Evolutionary conservation across 2,888 invertebrate species (phyloP).

Genomic region (Holacanthella duospinosa): DNA sequence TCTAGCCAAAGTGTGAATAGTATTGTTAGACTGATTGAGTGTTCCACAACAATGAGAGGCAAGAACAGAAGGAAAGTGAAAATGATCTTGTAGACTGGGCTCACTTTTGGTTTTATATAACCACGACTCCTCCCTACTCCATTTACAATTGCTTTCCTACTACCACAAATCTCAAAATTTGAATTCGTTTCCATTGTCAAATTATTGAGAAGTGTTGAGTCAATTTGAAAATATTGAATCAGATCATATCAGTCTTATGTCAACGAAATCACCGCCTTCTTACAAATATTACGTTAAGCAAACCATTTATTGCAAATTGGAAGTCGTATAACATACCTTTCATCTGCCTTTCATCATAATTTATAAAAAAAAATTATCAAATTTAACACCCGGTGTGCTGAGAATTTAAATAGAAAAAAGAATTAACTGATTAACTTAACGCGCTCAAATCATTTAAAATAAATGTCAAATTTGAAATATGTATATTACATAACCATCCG

Average conservation of each 20-base stretch:
- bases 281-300: no score
- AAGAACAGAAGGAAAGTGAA: slow-evolving; percentile 32
- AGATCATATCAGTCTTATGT: neutral
- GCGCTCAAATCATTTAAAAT: no score
- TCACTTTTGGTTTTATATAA: slow-evolving; percentile 23
- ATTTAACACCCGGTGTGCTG: neutral
- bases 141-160: slow-evolving; percentile 1
- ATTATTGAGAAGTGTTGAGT: neutral
- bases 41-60: slow-evolving; percentile 13
- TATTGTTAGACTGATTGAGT: no score
- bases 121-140: slow-evolving; percentile 27
- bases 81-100: slow-evolving; percentile 12
- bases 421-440: no score
- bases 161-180: neutral
- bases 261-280: neutral
- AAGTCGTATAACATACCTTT: no score
- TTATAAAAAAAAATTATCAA: no score
- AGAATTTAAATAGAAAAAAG: neutral
- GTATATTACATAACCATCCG: no score
- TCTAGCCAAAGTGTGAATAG: no score
- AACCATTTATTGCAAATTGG: no score
- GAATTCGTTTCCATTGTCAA: neutral
- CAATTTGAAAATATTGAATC: neutral
- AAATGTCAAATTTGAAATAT: no score
- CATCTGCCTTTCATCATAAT: no score